These are phyloP conservation scores for Caerostris extrusa DNA, from an alignment of 1,140 invertebrate species.

Conservation along the genomic window DNA sequence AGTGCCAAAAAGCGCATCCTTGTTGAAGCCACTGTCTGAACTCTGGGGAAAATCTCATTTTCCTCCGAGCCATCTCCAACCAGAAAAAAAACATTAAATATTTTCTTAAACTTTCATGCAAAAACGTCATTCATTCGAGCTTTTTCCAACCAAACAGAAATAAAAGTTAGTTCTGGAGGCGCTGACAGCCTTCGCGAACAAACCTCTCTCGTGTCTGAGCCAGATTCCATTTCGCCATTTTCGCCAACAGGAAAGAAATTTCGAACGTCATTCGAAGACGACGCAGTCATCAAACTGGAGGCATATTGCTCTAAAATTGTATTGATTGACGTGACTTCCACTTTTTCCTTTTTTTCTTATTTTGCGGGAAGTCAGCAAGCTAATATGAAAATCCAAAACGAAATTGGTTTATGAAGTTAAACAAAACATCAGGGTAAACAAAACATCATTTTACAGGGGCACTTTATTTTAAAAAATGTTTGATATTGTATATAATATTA, in stretches of 20 bases:
- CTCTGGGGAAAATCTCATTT: neutral
- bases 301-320: neutral
- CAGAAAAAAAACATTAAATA: constrained; percentile 10
- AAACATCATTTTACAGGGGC: no score
- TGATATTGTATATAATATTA: no score
- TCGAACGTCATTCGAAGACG: neutral
- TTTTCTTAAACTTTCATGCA: neutral
- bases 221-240: constrained; percentile 20
- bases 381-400: neutral
- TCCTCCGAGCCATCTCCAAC: neutral
- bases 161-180: neutral
- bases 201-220: neutral
- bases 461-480: no score
- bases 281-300: neutral
- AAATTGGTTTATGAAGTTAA: no score
- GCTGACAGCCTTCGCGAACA: neutral
- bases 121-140: neutral
- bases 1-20: neutral
- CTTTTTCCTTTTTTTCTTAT: neutral
- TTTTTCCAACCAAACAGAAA: neutral
- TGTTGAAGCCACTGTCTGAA: neutral
- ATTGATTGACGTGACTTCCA: neutral
- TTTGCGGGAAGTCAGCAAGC: neutral
- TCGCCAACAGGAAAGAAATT: neutral
- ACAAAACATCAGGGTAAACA: no score